Percentiles rank a stretch among this genome's conserved stretches.
Conservation (phyloP, 2,113 vertebrate species). For the Callospermophilus lateralis region DNA sequence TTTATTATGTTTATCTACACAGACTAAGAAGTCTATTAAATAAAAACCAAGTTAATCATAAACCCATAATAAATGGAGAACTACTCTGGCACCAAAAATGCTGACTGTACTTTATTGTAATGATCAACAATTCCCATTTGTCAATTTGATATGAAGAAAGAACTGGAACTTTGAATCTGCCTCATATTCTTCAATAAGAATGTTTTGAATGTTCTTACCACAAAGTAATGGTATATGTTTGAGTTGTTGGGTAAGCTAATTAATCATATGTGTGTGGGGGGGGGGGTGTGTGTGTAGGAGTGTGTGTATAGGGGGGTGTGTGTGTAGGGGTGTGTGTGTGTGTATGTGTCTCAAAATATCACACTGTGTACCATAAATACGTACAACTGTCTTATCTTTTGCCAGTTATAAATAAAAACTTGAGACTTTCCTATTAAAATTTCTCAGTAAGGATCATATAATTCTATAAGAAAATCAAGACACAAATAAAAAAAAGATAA, state of each 20-base stretch:
- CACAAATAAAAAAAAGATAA: neutral
- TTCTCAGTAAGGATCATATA: constrained; percentile 40
- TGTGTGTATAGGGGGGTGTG: too few species aligned
- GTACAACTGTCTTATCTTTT: neutral
- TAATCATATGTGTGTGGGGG: neutral
- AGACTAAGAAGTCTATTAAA: constrained; percentile 83
- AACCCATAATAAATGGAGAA: constrained; percentile 79
- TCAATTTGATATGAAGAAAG: constrained; percentile 71
- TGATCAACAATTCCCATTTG: constrained; percentile 73
- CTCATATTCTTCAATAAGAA: constrained; percentile 56
- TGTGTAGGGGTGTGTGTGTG: too few species aligned
- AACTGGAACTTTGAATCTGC: constrained; percentile 9
- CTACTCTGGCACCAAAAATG: constrained; percentile 74
- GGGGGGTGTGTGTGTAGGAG: too few species aligned
- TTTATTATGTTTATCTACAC: constrained; percentile 87
- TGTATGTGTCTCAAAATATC: neutral
- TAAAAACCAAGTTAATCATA: constrained; percentile 75
- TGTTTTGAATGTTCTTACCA: neutral
- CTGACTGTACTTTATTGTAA: constrained; percentile 57
- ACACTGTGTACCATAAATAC: neutral
- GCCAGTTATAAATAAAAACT: neutral
- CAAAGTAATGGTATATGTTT: neutral
- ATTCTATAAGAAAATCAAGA: constrained; percentile 20
- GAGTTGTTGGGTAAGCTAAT: neutral
- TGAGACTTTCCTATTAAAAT: constrained; percentile 70